Evolutionary conservation across 2,797 vertebrate genomes (phyloP), one percentile per base, ranked within the genome.

Genomic region (Hippoglossus hippoglossus): DNA sequence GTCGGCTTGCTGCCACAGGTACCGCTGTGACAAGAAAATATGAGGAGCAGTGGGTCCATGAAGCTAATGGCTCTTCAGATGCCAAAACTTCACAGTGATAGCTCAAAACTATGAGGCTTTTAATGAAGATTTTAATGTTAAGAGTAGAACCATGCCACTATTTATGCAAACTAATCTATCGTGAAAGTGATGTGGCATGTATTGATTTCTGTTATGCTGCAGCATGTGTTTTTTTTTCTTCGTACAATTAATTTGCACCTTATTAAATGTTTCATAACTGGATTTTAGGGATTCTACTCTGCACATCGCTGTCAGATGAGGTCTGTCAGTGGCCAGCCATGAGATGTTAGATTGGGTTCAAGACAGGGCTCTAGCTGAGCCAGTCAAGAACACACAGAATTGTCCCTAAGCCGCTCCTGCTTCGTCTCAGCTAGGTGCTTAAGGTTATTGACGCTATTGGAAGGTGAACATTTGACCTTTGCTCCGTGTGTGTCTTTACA

Each of bases 1-100:
- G 72, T 58, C 18, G 59, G 56, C 3, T 19, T 39, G 39, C 18
- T 39, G 57, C 73, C 69, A 60, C 24, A 54, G 60, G 34, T 52
- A 55, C 21, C 0, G 1, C 36, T n/a, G 31, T 28, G 51, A 46
- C 0, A 15, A 53, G 39, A 44, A 54, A 73, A 66, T 13, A 19
- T 13, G 19, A 41, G 41, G 34, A 34, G 39, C 2, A 52, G 58
- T 8, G 11, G 22, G 54, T 21, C 22, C 25, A 21, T 21, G 36
- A 22, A 19, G 13, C n/a, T 19, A 11, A 50, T 4, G n/a, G 9
- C 52, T 44, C 44, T 44, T 15, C n/a, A 49, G 51, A 46, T 9
- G 51, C 55, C 26, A 67, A 66, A 39, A n/a, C 53, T 34, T 24
- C 28, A 67, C 21, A 36, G 53, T n/a, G 22, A 21, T 28, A 24